Base-by-base conservation (phyloP, 2,797 vertebrate genomes). In the Sus cebifrons region DNA sequence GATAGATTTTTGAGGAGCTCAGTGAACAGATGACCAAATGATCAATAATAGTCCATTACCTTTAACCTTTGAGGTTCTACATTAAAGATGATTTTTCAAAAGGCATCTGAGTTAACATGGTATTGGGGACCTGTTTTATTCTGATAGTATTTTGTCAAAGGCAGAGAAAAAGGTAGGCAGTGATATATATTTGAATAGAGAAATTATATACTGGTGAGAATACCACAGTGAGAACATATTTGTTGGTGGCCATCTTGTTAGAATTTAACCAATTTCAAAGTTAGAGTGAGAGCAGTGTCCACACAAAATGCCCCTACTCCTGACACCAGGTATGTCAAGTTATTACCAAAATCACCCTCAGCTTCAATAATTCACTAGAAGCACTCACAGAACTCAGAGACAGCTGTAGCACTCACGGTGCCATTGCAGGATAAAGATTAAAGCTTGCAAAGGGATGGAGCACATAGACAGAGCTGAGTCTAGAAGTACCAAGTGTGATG, bases 71-170 rank as follows among this genome's bases (percentile, higher is more conserved):
- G 64, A 91, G 3, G 70, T 73, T 90, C 60, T 71, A 20, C n/a
- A 44, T 93, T 89, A 93, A 70, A 82, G 54, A 20, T 65, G 29
- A 71, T 82, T 94, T 85, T 89, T 60, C 14, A 18, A 32, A 95
- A 52, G 29, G 73, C 70, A 67, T 23, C 29, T 44, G 20, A 89
- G 73, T 40, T 62, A 74, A 75, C 29, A 54, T 0, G 1, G 4
- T 65, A 25, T n/a, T 44, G 40, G 14, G 56, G 62, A 25, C 79
- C 62, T 90, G 1, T 94, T 92, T 85, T 93, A 49, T 65, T 91
- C 3, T 90, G 62, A 73, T 85, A 89, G 17, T 86, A 65, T 20
- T 67, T 95, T 86, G 27, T 74, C 74, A 18, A 56, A 94, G 52
- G 12, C 9, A 65, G 15, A 95, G 25, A 17, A 81, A 94, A 88